Percentiles rank a stretch among this genome's conserved stretches.
Evolutionary conservation across 64 coral and sea anemone species (phyloP).

Genomic region (Hydrozoanthus tunicans): DNA sequence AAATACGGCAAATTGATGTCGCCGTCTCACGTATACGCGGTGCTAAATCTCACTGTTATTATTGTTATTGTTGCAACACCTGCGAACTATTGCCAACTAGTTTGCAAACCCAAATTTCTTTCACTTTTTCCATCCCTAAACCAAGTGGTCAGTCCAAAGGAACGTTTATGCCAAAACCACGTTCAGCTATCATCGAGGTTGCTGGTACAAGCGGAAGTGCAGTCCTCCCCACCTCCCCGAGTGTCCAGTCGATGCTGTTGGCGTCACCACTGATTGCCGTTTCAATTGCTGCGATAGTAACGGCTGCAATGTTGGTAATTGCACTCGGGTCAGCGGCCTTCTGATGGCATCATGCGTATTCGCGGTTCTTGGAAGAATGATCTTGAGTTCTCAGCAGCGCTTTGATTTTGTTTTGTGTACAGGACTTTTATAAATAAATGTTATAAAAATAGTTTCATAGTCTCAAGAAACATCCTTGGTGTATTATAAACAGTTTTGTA

Average conservation of each 20-base stretch:
- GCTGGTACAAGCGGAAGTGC: slow-evolving; percentile 39
- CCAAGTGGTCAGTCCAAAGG: not conserved
- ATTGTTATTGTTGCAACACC: no score
- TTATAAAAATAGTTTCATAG: no score
- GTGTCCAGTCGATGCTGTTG: not conserved
- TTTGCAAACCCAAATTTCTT: not conserved
- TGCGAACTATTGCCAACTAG: no score
- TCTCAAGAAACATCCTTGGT: no score
- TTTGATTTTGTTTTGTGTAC: no score
- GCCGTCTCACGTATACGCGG: no score
- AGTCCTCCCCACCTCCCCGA: not conserved
- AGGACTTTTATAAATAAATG: no score
- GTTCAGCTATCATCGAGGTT: not conserved
- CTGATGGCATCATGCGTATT: slow-evolving; percentile 11
- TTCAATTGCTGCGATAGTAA: slow-evolving; percentile 19
- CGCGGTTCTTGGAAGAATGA: not conserved
- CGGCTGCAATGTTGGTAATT: not conserved
- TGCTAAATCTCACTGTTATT: no score
- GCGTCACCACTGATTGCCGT: not conserved
- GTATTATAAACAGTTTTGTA: no score
- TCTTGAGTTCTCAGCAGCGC: not conserved
- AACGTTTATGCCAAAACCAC: not conserved
- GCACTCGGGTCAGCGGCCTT: not conserved
- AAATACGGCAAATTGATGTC: no score
- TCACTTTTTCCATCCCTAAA: not conserved